Conservation (phyloP, 2,888 invertebrate species). For the Drosophila anomelani region DNA sequence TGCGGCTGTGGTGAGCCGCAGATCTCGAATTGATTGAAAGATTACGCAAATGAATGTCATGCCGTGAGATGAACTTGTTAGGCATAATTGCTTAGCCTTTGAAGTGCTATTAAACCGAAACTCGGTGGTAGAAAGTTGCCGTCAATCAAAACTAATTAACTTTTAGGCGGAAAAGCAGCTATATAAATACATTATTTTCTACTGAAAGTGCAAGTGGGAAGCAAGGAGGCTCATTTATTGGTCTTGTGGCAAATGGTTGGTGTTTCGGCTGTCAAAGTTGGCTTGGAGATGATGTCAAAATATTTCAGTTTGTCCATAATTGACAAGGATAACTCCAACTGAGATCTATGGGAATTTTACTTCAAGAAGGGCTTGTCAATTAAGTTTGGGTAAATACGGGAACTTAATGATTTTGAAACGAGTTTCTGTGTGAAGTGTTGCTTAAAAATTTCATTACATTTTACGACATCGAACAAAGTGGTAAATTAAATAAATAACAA, state of each 20-base stretch:
- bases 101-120: slow-evolving; percentile 19
- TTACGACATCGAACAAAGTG: not conserved
- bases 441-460: not conserved
- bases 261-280: slow-evolving; percentile 19
- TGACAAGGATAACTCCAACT: not conserved
- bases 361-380: not conserved
- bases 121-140: slow-evolving; percentile 26
- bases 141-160: slow-evolving; percentile 32
- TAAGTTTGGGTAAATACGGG: not conserved
- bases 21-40: slow-evolving; percentile 57
- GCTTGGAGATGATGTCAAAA: not conserved
- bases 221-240: not conserved
- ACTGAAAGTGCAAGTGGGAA: not conserved
- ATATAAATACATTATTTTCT: not conserved
- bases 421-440: too few relatives aligned
- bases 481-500: not conserved
- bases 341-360: not conserved
- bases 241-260: slow-evolving; percentile 1
- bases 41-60: slow-evolving; percentile 63
- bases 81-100: slow-evolving; percentile 29
- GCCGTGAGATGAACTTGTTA: slow-evolving; percentile 41
- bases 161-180: slow-evolving; percentile 3
- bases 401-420: not conserved
- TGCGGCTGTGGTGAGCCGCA: slow-evolving; percentile 8
- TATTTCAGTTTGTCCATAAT: slow-evolving; percentile 5